These are phyloP conservation scores for Thaumatotibia leucotreta DNA, from an alignment of 1,140 invertebrate genomes.

Conservation along the genomic window DNA sequence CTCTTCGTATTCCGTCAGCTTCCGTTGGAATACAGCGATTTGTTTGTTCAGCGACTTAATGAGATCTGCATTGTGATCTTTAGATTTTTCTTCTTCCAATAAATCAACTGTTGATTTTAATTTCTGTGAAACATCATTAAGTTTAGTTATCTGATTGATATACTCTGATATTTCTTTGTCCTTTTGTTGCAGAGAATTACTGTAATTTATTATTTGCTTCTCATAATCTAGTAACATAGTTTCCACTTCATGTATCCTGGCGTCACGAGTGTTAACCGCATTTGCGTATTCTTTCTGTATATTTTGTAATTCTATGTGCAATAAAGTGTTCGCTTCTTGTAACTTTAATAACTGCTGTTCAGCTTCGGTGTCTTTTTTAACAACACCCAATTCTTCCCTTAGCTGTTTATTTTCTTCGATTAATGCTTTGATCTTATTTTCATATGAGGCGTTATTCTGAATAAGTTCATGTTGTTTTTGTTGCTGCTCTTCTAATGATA, in stretches of 20 bases:
- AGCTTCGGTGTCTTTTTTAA: constrained; percentile 46
- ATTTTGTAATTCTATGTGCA: constrained; percentile 59
- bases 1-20: constrained; percentile 58
- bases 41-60: constrained; percentile 68
- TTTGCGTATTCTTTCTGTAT: constrained; percentile 53
- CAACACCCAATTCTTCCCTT: constrained; percentile 56
- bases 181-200: constrained; percentile 62
- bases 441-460: constrained; percentile 41
- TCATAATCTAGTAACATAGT: constrained; percentile 60
- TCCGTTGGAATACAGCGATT: constrained; percentile 67
- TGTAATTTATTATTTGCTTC: constrained; percentile 57
- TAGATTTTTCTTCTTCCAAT: constrained; percentile 70
- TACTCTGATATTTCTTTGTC: constrained; percentile 71
- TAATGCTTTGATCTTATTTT: constrained; percentile 49
- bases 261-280: constrained; percentile 45
- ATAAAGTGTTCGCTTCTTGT: constrained; percentile 34
- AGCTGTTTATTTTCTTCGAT: constrained; percentile 54
- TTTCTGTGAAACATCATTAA: constrained; percentile 71
- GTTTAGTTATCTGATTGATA: constrained; percentile 72
- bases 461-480: constrained; percentile 59
- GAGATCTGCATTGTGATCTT: constrained; percentile 61
- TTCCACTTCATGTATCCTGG: constrained; percentile 60
- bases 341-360: constrained; percentile 36
- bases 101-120: constrained; percentile 68
- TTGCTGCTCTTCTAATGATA: constrained; percentile 68